Evolutionary conservation across 2,113 vertebrate species (phyloP).

Genomic region (Perccottus glenii): DNA sequence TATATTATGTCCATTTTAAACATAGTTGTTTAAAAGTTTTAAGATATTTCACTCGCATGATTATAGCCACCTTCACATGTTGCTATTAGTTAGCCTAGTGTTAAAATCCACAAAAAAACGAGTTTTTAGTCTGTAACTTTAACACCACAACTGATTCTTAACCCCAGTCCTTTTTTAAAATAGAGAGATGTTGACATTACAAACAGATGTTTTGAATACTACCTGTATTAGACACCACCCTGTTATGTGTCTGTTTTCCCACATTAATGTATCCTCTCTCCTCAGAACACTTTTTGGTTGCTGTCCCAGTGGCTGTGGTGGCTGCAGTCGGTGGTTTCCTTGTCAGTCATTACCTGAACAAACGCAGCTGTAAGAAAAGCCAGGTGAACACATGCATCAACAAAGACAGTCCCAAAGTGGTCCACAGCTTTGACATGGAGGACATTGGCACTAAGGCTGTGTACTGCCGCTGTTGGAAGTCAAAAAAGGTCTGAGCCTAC

Average conservation of each 20-base stretch:
- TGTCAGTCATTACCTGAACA: constrained; percentile 65
- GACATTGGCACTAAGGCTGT: constrained; percentile 79
- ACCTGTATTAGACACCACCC: too few species aligned
- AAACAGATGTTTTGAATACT: not conserved
- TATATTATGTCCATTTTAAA: too few species aligned
- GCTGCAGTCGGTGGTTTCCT: constrained; percentile 74
- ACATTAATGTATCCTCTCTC: constrained; percentile 8
- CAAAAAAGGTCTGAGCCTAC: constrained; percentile 74
- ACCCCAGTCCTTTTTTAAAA: too few species aligned
- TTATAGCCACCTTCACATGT: too few species aligned
- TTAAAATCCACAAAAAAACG: too few species aligned
- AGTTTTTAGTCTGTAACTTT: too few species aligned
- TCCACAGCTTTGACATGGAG: constrained; percentile 83
- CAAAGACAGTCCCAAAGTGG: constrained; percentile 82
- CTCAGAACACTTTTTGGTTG: constrained; percentile 73
- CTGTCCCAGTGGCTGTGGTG: constrained; percentile 73
- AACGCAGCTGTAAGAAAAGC: constrained; percentile 60
- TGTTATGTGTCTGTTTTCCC: not conserved
- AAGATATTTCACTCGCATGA: too few species aligned
- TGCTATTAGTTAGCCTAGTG: too few species aligned
- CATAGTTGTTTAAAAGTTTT: too few species aligned
- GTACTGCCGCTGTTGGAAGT: constrained; percentile 85
- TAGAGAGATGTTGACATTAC: too few species aligned
- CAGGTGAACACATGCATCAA: constrained; percentile 71
- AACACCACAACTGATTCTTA: too few species aligned